Evolutionary conservation across 2,797 vertebrate species (phyloP).

Genomic region (Spinus olivaceus): DNA sequence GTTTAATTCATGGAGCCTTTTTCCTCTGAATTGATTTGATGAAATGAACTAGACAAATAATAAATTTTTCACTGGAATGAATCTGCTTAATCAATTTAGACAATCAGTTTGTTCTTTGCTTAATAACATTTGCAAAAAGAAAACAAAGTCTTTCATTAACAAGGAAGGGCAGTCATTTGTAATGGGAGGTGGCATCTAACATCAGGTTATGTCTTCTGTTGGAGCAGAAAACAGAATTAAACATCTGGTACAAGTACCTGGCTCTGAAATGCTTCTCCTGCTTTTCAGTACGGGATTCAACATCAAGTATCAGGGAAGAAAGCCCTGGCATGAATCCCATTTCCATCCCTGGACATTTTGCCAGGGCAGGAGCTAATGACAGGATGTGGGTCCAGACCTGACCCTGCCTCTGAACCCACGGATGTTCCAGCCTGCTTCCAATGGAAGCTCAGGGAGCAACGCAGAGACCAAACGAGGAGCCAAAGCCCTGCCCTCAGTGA

Average conservation of each 20-base stretch:
- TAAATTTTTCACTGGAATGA: conserved; percentile 66
- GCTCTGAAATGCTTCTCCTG: neutral
- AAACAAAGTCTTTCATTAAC: conserved; percentile 71
- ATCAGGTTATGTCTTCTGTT: conserved; percentile 33
- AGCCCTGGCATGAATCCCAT: neutral
- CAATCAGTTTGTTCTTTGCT: conserved; percentile 75
- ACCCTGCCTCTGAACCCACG: fast-evolving
- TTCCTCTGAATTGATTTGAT: conserved; percentile 67
- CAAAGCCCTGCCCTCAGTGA: neutral
- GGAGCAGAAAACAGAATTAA: conserved; percentile 45
- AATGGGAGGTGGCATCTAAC: conserved; percentile 39
- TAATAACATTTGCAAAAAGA: conserved; percentile 70
- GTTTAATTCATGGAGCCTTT: conserved; percentile 62
- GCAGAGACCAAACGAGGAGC: fast-evolving
- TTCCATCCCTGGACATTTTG: neutral
- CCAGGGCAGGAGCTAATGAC: neutral
- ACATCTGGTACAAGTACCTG: conserved; percentile 44
- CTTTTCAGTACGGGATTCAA: neutral
- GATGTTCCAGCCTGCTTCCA: neutral
- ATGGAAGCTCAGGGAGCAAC: neutral
- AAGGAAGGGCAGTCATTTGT: conserved; percentile 25
- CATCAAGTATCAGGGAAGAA: neutral
- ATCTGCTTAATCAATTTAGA: conserved; percentile 75
- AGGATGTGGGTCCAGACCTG: neutral
- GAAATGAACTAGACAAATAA: conserved; percentile 71